Evolutionary conservation across 2,888 invertebrate genomes (phyloP), one percentile per base, ranked within the genome.

Genomic region (Eledone cirrhosa): DNA sequence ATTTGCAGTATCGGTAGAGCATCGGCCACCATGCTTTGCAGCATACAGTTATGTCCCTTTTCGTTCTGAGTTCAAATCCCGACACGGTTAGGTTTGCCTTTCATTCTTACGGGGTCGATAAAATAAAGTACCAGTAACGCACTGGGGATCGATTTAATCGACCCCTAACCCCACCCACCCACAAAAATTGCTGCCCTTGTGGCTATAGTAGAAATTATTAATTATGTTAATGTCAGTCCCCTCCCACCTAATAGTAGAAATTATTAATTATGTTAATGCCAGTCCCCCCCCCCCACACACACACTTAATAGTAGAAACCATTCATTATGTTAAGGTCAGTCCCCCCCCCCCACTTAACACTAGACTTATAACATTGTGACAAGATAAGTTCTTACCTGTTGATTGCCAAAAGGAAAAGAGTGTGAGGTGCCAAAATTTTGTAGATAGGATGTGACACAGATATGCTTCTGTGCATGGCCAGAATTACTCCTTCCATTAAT

Each of bases 391-490:
- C 89, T 86, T 86, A 91, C 92, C 89, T 86, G 82, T 92, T 91
- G 77, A 92, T 91, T 41, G 91, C 91, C 4, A 92, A 86, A 4
- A 92, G 88, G 84, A 90, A 91, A 48, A 91, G 88, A 82, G 92
- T 91, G 83, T 92, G 92, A 2, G 92, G 92, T 1, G 91, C 91
- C 78, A 92, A 86, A 3, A 92, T 89, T 83, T 90, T 90, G 86
- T 90, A 91, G 74, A 92, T 81, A 0, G 92, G 92, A 84, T 92
- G 92, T 27, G 91, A 91, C 29, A 88, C 89, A 5, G 92, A 90
- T 19, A 92, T 84, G 79, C 91, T 88, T 65, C 92, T 82, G 82
- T 92, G 90, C 5, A 91, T 90, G 47, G 90, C 88, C n/a, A 91
- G 88, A 63, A 87, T 89, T 4, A 92, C 87, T 0, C 91, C 91